phyloP scores from a whole-genome alignment of 2,797 vertebrate genomes.

The Hyperoplus lanceolatus region DNA sequence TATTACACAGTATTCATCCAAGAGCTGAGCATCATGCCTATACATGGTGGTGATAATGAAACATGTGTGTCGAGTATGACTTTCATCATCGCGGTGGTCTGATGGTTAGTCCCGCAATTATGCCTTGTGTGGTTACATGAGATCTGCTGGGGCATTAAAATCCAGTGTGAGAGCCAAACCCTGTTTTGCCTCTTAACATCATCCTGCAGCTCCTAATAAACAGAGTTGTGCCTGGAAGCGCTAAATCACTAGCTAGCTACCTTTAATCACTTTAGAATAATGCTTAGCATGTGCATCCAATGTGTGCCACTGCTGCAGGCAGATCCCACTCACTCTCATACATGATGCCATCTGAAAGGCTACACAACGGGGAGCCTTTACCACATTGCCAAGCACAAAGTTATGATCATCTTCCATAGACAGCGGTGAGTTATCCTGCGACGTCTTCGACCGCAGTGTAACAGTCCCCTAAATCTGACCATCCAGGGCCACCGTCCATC shows the following conservation, averaged over 20 bases:
- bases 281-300: slow-evolving; percentile 80
- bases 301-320: slow-evolving; percentile 68
- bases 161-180: slow-evolving; percentile 69
- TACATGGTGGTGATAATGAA: slow-evolving; percentile 74
- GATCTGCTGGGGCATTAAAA: slow-evolving; percentile 71
- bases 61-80: slow-evolving; percentile 70
- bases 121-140: slow-evolving; percentile 68
- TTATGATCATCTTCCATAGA: slow-evolving; percentile 33
- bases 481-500: slow-evolving; percentile 56
- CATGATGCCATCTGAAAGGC: slow-evolving; percentile 53
- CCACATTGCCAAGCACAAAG: slow-evolving; percentile 9
- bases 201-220: slow-evolving; percentile 78
- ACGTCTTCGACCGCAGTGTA: slow-evolving; percentile 44
- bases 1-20: slow-evolving; percentile 53
- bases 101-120: slow-evolving; percentile 77
- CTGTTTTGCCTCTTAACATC: slow-evolving; percentile 71
- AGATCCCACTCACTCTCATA: slow-evolving; percentile 42
- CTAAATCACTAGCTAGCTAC: slow-evolving; percentile 79
- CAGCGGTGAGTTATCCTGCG: slow-evolving; percentile 28
- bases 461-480: slow-evolving; percentile 67
- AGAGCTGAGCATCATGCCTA: slow-evolving; percentile 61
- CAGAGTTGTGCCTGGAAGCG: slow-evolving; percentile 74
- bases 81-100: slow-evolving; percentile 83
- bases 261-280: slow-evolving; percentile 80
- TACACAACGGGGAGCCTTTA: slow-evolving; percentile 14